Conservation (phyloP, 2,113 vertebrate genomes). For the Triplophysa siluroides region DNA sequence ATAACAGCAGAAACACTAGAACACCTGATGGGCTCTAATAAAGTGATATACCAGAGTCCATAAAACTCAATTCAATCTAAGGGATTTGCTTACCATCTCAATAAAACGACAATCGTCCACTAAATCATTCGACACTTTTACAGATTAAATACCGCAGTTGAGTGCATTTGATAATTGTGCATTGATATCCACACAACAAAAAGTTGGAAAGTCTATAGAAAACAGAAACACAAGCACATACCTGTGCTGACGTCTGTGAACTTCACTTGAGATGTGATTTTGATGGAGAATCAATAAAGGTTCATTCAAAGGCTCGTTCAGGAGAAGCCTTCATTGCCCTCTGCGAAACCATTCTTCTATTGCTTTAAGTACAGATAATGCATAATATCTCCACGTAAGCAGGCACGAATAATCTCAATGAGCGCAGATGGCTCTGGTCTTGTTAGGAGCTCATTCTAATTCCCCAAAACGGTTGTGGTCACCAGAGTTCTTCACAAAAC, state of each 20-base stretch:
- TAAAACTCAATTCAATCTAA: not conserved
- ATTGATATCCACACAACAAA: not conserved
- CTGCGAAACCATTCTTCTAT: conserved; percentile 15
- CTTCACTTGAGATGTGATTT: not conserved
- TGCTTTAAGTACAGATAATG: conserved; percentile 63
- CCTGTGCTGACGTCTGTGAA: conserved; percentile 19
- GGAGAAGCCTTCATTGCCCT: not conserved
- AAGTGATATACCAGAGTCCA: conserved; percentile 5
- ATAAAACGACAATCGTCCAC: not conserved
- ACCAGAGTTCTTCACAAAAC: conserved; percentile 32
- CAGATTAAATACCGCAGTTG: conserved; percentile 7
- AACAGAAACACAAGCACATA: conserved; percentile 5
- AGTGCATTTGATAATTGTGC: conserved; percentile 17
- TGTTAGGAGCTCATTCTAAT: conserved; percentile 59
- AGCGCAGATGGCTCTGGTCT: conserved; percentile 60
- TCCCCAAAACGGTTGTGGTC: conserved; percentile 31
- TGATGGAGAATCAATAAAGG: not conserved
- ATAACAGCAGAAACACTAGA: not conserved
- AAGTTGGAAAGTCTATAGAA: not conserved
- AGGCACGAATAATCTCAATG: conserved; percentile 72
- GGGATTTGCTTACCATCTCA: conserved; percentile 19
- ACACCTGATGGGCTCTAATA: not conserved
- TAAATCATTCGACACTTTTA: conserved; percentile 7
- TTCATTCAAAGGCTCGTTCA: no score
- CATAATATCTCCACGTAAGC: conserved; percentile 68